Conservation (phyloP, 2,797 vertebrate species). For the Amphiprion clarkii region DNA sequence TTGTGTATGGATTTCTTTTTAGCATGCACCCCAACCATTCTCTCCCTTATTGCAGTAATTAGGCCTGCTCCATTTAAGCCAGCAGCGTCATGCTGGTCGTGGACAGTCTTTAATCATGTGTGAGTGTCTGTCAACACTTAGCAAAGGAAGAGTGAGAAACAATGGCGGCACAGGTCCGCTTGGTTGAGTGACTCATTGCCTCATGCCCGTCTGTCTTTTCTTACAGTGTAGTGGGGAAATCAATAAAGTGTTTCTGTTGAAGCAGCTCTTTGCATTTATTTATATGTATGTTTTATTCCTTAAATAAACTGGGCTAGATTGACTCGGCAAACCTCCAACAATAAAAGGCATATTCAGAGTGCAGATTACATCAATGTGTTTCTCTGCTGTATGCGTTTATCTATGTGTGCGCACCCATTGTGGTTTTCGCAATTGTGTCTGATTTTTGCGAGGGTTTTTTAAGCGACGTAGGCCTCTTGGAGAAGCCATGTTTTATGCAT, state of each 20-base stretch:
- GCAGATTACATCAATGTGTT: constrained; percentile 39
- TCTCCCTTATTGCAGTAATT: constrained; percentile 76
- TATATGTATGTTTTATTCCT: constrained; percentile 15
- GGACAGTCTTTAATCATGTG: constrained; percentile 79
- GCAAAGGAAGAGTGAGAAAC: constrained; percentile 66
- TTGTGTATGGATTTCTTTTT: constrained; percentile 75
- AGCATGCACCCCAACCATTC: constrained; percentile 61
- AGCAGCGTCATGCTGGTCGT: constrained; percentile 66
- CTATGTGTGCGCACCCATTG: constrained; percentile 41
- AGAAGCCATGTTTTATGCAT: constrained; percentile 89
- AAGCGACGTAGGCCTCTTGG: constrained; percentile 72
- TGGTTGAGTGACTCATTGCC: constrained; percentile 43
- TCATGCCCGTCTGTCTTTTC: constrained; percentile 37
- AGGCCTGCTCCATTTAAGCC: constrained; percentile 80
- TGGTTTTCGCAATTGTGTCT: constrained; percentile 61
- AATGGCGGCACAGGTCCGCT: constrained; percentile 57
- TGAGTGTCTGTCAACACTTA: constrained; percentile 74
- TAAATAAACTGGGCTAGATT: constrained; percentile 17
- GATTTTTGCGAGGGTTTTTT: constrained; percentile 52
- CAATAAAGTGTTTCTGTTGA: constrained; percentile 49
- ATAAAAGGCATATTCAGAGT: constrained; percentile 21
- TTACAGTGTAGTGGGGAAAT: constrained; percentile 15
- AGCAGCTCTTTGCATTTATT: constrained; percentile 56
- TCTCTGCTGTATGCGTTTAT: constrained; percentile 52
- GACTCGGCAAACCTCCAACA: constrained; percentile 40